Base-by-base conservation (phyloP, 2,797 vertebrate species). In the Iguana delicatissima region DNA sequence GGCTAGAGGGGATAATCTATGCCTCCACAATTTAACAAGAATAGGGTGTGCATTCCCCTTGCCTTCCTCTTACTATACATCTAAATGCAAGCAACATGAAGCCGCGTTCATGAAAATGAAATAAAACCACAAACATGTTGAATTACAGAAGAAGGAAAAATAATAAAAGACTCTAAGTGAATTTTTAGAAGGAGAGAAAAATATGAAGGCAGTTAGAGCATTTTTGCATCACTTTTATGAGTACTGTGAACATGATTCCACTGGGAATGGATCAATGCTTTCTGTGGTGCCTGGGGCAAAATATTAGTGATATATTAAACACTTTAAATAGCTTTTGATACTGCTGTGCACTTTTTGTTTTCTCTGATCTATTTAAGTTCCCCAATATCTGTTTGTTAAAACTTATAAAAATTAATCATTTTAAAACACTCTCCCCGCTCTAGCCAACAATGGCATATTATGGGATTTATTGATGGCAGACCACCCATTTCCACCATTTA, bases 241-340 rank as follows among this genome's bases (percentile, higher is more conserved):
- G 94, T 80, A 85, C 73, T 87, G 35, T 77, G 73, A 77, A 77
- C 55, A 89, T 73, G 85, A 92, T 93, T 93, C 94, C 84, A 86
- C 80, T 94, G 94, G 84, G 92, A 91, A 95, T 80, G 93, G 93
- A 93, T 96, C 93, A 92, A 1, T 92, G 84, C 59, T 79, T 95
- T 91, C 85, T 94, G 57, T 22, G n/a, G 57, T 88, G 92, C 94
- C 92, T 94, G 85, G 79, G 74, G 94, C 90, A 92, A 93, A 77
- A 90, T n/a, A 85, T 73, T 42, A 93, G 86, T 91, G 90, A 93
- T 91, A 91, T 90, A 93, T 90, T 93, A 94, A 94, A 95, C 74
- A 86, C 55, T 95, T 94, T 46, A 86, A 92, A 93, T 89, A 50
- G 24, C 74, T 89, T 76, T 90, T 94, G 90, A 93, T 90, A 90